Conservation (phyloP, 1,140 invertebrate species). For the Diachasmimorpha longicaudata region DNA sequence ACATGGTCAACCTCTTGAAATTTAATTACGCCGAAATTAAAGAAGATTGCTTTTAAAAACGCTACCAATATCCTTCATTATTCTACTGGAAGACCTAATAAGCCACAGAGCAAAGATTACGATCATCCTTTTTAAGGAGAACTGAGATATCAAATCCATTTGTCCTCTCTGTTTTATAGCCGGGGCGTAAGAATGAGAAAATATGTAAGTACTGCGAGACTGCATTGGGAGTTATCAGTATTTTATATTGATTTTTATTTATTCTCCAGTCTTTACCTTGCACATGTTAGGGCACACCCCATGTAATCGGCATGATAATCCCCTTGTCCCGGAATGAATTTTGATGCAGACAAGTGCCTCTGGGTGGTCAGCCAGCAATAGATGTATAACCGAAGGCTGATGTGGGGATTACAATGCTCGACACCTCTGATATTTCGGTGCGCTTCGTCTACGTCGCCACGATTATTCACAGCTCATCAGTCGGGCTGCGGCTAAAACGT, state of each 20-base stretch:
- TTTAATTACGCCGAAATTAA: too few species aligned
- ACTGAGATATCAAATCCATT: conserved; percentile 18
- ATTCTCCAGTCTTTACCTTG: not conserved
- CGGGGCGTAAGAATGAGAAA: conserved; percentile 21
- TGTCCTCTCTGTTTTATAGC: conserved; percentile 10
- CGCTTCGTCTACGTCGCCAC: not conserved
- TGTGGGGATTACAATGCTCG: not conserved
- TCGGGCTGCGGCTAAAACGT: not conserved
- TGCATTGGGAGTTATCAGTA: not conserved
- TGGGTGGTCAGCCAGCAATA: not conserved
- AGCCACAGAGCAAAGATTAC: too few species aligned
- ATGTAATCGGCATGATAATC: too few species aligned
- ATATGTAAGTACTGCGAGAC: conserved; percentile 17
- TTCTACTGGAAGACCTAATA: too few species aligned
- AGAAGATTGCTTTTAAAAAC: too few species aligned
- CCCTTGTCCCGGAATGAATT: too few species aligned
- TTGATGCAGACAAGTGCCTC: too few species aligned
- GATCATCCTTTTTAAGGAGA: too few species aligned
- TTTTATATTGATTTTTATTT: not conserved
- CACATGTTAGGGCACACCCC: too few species aligned
- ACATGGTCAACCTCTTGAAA: too few species aligned
- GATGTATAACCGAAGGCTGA: not conserved
- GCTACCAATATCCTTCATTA: too few species aligned
- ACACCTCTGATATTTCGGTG: not conserved
- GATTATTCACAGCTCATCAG: not conserved